These are phyloP conservation scores for Junonia oenone DNA, from an alignment of 2,888 invertebrate species.

Conservation along the genomic window DNA sequence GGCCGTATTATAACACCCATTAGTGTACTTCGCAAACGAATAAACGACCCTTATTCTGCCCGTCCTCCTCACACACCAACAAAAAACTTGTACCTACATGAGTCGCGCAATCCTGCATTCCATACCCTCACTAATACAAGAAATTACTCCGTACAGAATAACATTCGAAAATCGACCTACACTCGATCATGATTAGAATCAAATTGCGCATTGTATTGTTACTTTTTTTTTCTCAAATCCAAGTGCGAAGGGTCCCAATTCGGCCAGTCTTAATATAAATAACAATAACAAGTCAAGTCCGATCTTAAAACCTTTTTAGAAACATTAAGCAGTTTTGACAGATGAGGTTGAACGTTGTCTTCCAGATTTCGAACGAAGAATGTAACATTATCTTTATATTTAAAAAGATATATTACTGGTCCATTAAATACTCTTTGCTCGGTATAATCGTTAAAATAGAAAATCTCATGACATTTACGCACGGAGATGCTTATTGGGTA, in stretches of 20 bases:
- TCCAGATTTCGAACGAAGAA: constrained; percentile 13
- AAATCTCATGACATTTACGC: constrained; percentile 1
- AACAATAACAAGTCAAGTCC: constrained; percentile 68
- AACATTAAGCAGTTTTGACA: constrained; percentile 69
- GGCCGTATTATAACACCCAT: constrained; percentile 60
- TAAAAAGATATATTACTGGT: constrained; percentile 1
- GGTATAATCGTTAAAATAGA: constrained; percentile 1
- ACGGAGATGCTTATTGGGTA: neutral
- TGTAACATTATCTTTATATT: constrained; percentile 3
- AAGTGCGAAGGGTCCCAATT: constrained; percentile 72
- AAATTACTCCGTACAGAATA: constrained; percentile 22
- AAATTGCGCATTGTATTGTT: constrained; percentile 35
- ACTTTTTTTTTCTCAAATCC: constrained; percentile 46
- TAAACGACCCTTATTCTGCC: constrained; percentile 52
- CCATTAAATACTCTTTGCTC: constrained; percentile 1
- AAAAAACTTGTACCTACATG: constrained; percentile 73
- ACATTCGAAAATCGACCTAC: constrained; percentile 40
- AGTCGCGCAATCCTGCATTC: constrained; percentile 72
- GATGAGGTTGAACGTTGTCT: constrained; percentile 57
- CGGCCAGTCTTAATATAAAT: constrained; percentile 69
- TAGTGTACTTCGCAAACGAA: constrained; percentile 72
- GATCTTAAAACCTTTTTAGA: constrained; percentile 61
- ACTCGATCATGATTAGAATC: constrained; percentile 39
- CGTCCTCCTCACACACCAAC: constrained; percentile 61
- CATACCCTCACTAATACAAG: constrained; percentile 40